Conservation (phyloP, 2,797 vertebrate species). For the Anableps anableps region DNA sequence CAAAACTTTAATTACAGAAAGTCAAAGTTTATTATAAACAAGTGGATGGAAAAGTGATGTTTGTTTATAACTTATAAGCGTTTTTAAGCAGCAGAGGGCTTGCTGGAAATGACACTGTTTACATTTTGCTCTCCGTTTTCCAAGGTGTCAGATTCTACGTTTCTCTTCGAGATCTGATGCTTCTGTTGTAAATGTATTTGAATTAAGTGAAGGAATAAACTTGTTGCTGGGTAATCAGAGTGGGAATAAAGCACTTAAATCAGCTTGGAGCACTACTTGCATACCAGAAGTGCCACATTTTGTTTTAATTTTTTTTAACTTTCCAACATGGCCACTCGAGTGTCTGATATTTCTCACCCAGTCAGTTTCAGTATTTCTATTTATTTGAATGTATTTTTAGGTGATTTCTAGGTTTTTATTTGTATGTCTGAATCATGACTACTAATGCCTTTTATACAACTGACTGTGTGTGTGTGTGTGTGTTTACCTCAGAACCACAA, state of each 20-base stretch:
- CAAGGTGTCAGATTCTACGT: slow-evolving; percentile 60
- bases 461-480: slow-evolving; percentile 3
- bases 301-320: not conserved
- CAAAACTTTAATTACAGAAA: slow-evolving; percentile 39
- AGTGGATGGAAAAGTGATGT: slow-evolving; percentile 50
- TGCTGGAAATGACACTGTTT: slow-evolving; percentile 73
- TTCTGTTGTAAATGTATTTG: slow-evolving; percentile 28
- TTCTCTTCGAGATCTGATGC: slow-evolving; percentile 29
- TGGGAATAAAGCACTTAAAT: slow-evolving; percentile 60
- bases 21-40: slow-evolving; percentile 52
- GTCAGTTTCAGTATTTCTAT: slow-evolving; percentile 55
- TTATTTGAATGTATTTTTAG: slow-evolving; percentile 77
- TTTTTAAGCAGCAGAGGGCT: slow-evolving; percentile 47
- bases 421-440: slow-evolving; percentile 70
- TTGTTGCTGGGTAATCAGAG: slow-evolving; percentile 34
- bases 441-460: slow-evolving; percentile 47
- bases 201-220: slow-evolving; percentile 21
- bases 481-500: slow-evolving; percentile 44
- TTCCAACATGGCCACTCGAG: slow-evolving; percentile 36
- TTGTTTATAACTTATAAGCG: slow-evolving; percentile 49
- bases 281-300: slow-evolving; percentile 53
- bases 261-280: slow-evolving; percentile 37
- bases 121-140: slow-evolving; percentile 68
- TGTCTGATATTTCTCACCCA: slow-evolving; percentile 40
- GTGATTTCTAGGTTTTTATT: slow-evolving; percentile 39